phyloP scores from a whole-genome alignment of 2,888 invertebrate genomes.

The Malachius bipustulatus region DNA sequence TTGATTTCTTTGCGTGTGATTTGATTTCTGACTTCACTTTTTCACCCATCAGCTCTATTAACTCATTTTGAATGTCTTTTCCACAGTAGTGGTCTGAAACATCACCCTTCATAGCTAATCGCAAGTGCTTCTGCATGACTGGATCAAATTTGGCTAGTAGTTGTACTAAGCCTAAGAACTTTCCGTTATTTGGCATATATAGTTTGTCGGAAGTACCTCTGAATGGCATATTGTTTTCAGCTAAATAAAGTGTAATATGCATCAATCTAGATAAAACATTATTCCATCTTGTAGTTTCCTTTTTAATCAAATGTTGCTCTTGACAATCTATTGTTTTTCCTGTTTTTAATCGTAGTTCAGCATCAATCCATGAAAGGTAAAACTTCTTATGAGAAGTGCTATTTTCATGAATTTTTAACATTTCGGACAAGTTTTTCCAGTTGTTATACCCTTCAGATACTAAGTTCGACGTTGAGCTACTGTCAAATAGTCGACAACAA shows the following conservation, averaged over 20 bases:
- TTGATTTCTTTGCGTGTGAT: constrained; percentile 18
- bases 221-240: constrained; percentile 26
- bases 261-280: constrained; percentile 24
- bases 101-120: constrained; percentile 22
- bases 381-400: constrained; percentile 4
- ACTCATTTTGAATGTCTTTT: constrained; percentile 27
- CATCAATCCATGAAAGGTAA: too few species aligned
- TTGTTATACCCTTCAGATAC: constrained; percentile 15
- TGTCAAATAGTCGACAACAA: constrained; percentile 15
- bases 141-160: constrained; percentile 28
- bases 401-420: constrained; percentile 16
- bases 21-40: constrained; percentile 24
- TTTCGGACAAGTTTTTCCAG: constrained; percentile 18
- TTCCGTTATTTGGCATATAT: constrained; percentile 26
- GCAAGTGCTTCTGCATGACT: constrained; percentile 26
- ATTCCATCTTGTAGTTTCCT: constrained; percentile 23
- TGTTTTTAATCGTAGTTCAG: constrained; percentile 18
- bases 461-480: constrained; percentile 15
- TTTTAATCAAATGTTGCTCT: constrained; percentile 22
- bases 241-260: constrained; percentile 24
- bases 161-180: constrained; percentile 27
- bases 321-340: constrained; percentile 23
- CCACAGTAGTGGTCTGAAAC: constrained; percentile 26
- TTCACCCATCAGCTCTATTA: constrained; percentile 23
- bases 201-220: constrained; percentile 25